Percentiles rank a stretch among this genome's conserved stretches.
These are phyloP conservation scores for Drosophila guanche DNA, from an alignment of 1,140 invertebrate species.

Conservation along the genomic window DNA sequence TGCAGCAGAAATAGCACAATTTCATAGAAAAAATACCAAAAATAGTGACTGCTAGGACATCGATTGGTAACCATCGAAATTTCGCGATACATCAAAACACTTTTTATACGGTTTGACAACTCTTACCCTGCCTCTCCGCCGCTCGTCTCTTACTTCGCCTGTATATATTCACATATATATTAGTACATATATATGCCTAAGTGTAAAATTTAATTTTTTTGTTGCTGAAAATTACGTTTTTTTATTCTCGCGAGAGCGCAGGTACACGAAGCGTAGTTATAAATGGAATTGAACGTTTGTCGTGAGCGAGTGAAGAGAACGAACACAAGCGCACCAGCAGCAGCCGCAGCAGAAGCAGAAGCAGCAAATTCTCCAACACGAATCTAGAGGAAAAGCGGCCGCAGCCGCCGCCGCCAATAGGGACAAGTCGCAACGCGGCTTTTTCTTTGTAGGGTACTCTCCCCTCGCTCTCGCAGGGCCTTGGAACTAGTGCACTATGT, in stretches of 20 bases:
- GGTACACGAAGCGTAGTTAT: constrained; percentile 52
- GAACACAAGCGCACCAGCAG: constrained; percentile 58
- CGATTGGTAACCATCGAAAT: no score
- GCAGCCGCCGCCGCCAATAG: constrained; percentile 11
- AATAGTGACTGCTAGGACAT: neutral
- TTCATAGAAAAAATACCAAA: no score
- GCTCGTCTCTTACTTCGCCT: constrained; percentile 41
- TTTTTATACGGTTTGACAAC: constrained; percentile 25
- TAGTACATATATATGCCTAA: constrained; percentile 44
- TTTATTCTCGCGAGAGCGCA: constrained; percentile 63
- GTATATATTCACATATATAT: constrained; percentile 49
- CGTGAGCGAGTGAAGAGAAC: constrained; percentile 59
- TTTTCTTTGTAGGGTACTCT: neutral
- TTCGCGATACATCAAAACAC: neutral
- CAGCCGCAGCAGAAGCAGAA: constrained; percentile 1
- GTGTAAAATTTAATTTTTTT: constrained; percentile 56
- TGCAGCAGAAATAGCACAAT: no score
- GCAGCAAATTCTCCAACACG: constrained; percentile 3
- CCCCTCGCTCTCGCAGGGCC: neutral
- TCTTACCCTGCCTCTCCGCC: constrained; percentile 34
- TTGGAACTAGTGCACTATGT: constrained; percentile 52
- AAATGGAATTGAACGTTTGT: constrained; percentile 71
- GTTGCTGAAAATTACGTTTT: constrained; percentile 49
- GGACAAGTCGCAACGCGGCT: constrained; percentile 16
- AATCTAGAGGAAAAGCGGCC: constrained; percentile 23